Percentiles rank a stretch among this genome's conserved stretches.
phyloP scores from a whole-genome alignment of 2,113 vertebrate species.

The Jacana jacana region DNA sequence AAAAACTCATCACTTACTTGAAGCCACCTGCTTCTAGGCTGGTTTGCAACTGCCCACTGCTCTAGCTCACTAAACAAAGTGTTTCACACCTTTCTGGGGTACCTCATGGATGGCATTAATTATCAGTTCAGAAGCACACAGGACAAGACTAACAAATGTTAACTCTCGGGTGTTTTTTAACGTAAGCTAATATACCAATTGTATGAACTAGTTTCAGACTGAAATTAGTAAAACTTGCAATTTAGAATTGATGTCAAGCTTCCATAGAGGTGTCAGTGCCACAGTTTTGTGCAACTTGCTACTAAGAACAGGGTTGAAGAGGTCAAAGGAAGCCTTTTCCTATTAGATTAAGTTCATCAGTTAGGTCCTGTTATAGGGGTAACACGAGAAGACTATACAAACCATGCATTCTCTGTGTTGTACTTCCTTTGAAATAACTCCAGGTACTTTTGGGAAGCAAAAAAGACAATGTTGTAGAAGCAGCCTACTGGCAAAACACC shows the following conservation, averaged over 20 bases:
- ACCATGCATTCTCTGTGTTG: background rate
- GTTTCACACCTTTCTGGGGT: background rate
- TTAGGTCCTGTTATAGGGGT: slow-evolving; percentile 17
- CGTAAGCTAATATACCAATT: background rate
- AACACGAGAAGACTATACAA: slow-evolving; percentile 28
- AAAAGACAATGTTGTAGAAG: background rate
- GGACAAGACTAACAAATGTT: background rate
- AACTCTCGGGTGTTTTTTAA: background rate
- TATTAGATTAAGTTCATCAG: slow-evolving; percentile 52
- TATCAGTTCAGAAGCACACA: background rate
- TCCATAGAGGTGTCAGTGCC: background rate
- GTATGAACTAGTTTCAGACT: background rate
- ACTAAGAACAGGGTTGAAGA: background rate
- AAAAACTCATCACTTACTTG: background rate
- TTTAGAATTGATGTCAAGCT: background rate
- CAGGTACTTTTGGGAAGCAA: background rate
- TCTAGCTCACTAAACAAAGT: background rate
- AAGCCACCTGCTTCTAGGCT: background rate
- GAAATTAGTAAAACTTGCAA: background rate
- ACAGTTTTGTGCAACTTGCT: background rate
- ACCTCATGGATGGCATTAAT: background rate
- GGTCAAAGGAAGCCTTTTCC: slow-evolving; percentile 39
- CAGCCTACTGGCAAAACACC: background rate
- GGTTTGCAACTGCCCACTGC: background rate
- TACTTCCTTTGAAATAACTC: background rate